Conservation (phyloP, 2,113 vertebrate genomes). For the Charadrius vociferus region DNA sequence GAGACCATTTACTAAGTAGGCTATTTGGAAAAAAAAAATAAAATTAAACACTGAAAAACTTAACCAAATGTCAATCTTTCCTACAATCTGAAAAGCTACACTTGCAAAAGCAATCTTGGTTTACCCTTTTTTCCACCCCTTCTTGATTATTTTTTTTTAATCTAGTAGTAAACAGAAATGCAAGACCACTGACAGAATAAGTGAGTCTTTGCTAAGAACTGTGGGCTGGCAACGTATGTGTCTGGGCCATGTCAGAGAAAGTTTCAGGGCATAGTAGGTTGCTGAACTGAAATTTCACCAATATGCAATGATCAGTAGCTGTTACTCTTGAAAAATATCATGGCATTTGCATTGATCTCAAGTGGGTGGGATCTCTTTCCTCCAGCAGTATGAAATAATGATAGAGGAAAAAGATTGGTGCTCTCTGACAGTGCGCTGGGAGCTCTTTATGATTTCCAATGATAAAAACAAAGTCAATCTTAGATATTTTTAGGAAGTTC, state of each 20-base stretch:
- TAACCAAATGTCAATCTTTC: not conserved
- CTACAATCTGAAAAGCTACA: not conserved
- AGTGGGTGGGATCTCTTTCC: not conserved
- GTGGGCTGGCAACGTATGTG: not conserved
- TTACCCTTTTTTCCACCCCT: not conserved
- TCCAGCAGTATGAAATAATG: not conserved
- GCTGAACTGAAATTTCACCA: not conserved
- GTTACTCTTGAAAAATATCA: not conserved
- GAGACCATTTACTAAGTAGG: not conserved
- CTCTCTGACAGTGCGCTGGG: not conserved
- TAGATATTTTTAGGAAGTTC: not conserved
- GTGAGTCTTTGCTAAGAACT: not conserved
- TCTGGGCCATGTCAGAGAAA: not conserved
- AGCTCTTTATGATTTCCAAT: not conserved
- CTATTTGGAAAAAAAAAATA: not conserved
- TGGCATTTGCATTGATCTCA: not conserved
- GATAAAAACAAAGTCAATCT: not conserved
- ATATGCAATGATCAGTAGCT: not conserved
- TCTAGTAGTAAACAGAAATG: not conserved
- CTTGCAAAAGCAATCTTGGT: not conserved
- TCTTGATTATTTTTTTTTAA: not conserved
- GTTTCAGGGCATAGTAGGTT: not conserved
- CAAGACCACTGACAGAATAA: not conserved
- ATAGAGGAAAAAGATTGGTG: not conserved
- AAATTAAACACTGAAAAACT: not conserved